Evolutionary conservation across 2,113 vertebrate genomes (phyloP), one percentile per base, ranked within the genome.

Genomic region (Morone chrysops): DNA sequence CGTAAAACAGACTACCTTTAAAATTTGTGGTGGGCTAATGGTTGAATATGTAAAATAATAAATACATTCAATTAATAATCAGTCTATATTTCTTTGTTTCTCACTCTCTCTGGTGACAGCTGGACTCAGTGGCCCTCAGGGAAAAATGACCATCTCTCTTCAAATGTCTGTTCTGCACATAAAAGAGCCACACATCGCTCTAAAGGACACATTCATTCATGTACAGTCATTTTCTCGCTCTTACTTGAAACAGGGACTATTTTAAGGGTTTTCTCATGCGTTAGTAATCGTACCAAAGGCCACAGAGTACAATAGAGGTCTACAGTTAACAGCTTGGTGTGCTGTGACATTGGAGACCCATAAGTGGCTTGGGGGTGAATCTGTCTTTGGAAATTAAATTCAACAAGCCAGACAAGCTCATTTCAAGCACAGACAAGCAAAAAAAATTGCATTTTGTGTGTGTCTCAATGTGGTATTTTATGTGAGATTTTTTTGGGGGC

Each of bases 191-290:
- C 47, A n/a, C n/a, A n/a, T n/a, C n/a, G n/a, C n/a, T n/a, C n/a
- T n/a, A n/a, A n/a, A n/a, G 40, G 70, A 9, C 43, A 79, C 40
- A 53, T 47, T 5, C 40, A 53, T 47, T 5, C 60, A 63, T 51
- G 81, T 69, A 54, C 22, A 67, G 20, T 18, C 8, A 36, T 78
- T 78, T 61, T 73, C 73, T 54, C 6, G 2, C 31, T 47, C 51
- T 38, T 8, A 47, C 43, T 75, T 59, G 10, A 22, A 62, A 70
- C 67, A 75, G 41, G 31, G 43, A 78, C 74, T 87, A 88, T 92
- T 89, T 80, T 83, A 74, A 80, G 82, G 63, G 56, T 6, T 78
- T 81, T 40, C 16, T 90, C 89, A 91, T 82, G 88, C 65, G 11
- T 72, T 56, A 87, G 13, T 86, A 81, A 90, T 82, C 57, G 53